These are phyloP conservation scores for Sciurus carolinensis DNA, from an alignment of 2,797 vertebrate genomes.

Conservation along the genomic window DNA sequence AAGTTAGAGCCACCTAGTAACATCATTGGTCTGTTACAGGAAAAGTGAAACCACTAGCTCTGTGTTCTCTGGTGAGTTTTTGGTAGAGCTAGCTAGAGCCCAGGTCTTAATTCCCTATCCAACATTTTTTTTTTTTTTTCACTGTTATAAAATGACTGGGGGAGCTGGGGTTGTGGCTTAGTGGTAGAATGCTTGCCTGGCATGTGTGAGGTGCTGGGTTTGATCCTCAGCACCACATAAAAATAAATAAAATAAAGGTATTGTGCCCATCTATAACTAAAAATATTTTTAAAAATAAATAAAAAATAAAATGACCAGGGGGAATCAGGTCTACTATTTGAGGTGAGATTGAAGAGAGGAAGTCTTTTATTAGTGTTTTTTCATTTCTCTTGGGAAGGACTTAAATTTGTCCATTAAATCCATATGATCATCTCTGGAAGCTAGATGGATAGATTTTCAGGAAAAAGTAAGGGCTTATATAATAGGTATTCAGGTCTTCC, in stretches of 20 bases:
- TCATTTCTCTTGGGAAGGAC: conserved; percentile 52
- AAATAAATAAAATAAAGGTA: too few species aligned
- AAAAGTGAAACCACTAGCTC: not conserved
- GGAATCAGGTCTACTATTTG: not conserved
- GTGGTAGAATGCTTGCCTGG: too few species aligned
- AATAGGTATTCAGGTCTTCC: not conserved
- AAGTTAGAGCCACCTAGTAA: not conserved
- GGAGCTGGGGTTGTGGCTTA: too few species aligned
- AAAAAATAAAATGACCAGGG: not conserved
- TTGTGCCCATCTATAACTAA: too few species aligned
- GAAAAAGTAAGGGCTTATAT: conserved; percentile 11
- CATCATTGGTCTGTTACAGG: not conserved
- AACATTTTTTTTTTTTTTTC: not conserved
- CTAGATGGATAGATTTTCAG: conserved; percentile 60
- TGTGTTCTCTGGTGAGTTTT: not conserved
- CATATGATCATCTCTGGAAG: not conserved
- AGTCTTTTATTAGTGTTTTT: not conserved
- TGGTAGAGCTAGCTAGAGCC: not conserved
- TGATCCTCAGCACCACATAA: too few species aligned
- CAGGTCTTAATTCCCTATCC: not conserved
- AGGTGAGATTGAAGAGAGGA: conserved; percentile 38
- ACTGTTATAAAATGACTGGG: not conserved
- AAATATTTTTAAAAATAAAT: too few species aligned
- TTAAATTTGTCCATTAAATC: conserved; percentile 27
- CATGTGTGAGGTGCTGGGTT: too few species aligned